Conservation (phyloP, 2,113 vertebrate genomes). For the Macrotus californicus region DNA sequence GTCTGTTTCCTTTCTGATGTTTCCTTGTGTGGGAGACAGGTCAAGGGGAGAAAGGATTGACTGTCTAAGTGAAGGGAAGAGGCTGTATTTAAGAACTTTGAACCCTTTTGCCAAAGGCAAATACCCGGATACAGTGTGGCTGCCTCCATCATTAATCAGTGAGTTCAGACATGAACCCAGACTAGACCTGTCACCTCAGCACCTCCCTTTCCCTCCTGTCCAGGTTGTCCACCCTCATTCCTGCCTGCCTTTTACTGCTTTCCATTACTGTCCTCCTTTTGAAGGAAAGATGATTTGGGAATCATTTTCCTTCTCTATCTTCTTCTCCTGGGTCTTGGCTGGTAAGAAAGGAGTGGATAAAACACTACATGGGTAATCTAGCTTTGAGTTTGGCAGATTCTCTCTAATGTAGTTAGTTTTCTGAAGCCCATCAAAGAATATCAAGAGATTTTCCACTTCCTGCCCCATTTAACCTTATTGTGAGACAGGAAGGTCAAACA, state of each 20-base stretch:
- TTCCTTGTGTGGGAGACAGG: neutral
- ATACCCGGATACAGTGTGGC: neutral
- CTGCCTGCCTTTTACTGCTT: neutral
- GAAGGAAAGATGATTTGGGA: neutral
- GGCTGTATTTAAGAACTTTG: neutral
- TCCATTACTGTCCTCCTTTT: neutral
- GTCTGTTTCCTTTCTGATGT: neutral
- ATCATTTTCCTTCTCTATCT: neutral
- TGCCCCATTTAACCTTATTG: neutral
- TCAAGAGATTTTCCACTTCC: neutral
- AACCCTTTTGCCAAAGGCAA: neutral
- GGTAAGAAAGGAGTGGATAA: neutral
- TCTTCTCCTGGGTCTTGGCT: neutral
- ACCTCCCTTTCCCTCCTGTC: rapidly evolving
- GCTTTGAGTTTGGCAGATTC: neutral
- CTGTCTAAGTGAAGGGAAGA: neutral
- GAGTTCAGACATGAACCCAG: neutral
- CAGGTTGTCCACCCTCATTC: neutral
- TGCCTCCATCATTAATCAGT: neutral
- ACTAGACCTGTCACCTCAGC: neutral
- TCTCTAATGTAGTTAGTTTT: neutral
- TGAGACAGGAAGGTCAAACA: neutral
- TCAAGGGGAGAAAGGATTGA: neutral
- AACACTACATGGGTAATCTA: neutral
- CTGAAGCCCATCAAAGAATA: neutral